A percentile compares a stretch with the other conserved stretches of the same genome.
These are phyloP conservation scores for Clarias macrocephalus DNA, from an alignment of 2,113 vertebrate species.

Conservation along the genomic window DNA sequence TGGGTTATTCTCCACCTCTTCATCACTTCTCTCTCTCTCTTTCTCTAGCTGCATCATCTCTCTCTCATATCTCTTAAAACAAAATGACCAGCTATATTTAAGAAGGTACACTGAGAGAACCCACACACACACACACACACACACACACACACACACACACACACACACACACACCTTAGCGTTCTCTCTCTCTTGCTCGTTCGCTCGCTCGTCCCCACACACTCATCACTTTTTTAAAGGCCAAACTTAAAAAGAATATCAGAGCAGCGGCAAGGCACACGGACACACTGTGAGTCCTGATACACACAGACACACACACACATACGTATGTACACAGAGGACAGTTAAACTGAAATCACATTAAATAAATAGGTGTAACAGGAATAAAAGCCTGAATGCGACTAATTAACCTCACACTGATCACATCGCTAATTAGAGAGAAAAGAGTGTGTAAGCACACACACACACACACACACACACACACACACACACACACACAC, in stretches of 20 bases:
- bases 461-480: neutral
- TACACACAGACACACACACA: slow-evolving; percentile 17
- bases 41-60: neutral
- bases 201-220: neutral
- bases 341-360: neutral
- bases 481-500: neutral
- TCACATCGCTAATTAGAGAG: slow-evolving; percentile 8
- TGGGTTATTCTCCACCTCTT: slow-evolving; percentile 29
- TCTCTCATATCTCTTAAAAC: neutral
- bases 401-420: slow-evolving; percentile 19
- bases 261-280: slow-evolving; percentile 13
- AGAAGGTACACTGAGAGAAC: neutral
- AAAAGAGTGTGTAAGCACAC: neutral
- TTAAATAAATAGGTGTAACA: slow-evolving; percentile 13
- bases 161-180: neutral
- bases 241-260: slow-evolving; percentile 21
- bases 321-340: neutral
- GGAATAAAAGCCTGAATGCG: slow-evolving; percentile 1
- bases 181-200: neutral
- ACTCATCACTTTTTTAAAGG: slow-evolving; percentile 41
- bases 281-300: slow-evolving; percentile 15
- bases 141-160: neutral
- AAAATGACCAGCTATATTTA: neutral
- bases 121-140: neutral
- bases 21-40: slow-evolving; percentile 1